Evolutionary conservation across 2,797 vertebrate genomes (phyloP).

Genomic region (Carapus acus): DNA sequence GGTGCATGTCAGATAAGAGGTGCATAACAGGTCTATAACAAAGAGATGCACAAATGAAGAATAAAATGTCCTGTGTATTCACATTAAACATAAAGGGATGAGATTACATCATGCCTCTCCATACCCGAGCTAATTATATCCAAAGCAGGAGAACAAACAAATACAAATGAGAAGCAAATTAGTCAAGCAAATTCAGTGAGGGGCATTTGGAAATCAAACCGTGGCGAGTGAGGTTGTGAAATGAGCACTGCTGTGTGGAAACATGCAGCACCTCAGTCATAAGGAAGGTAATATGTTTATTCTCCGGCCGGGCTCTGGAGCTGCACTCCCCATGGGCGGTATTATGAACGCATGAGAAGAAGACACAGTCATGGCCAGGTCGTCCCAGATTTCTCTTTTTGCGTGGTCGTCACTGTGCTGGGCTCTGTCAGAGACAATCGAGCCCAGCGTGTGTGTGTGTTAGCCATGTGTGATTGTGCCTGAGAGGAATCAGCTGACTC

Average conservation of each 20-base stretch:
- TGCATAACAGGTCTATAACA: background rate
- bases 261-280: background rate
- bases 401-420: constrained; percentile 38
- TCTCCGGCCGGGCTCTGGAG: constrained; percentile 11
- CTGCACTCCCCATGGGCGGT: constrained; percentile 50
- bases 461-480: constrained; percentile 41
- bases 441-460: constrained; percentile 40
- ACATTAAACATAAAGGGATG: background rate
- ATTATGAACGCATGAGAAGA: constrained; percentile 61
- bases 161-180: background rate
- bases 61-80: constrained; percentile 9
- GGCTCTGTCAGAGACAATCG: constrained; percentile 55
- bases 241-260: background rate
- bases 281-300: background rate
- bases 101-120: background rate
- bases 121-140: background rate
- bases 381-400: constrained; percentile 65
- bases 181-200: background rate
- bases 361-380: constrained; percentile 50
- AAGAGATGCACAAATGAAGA: background rate
- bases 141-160: background rate
- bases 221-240: background rate
- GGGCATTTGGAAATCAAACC: background rate
- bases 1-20: background rate
- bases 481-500: constrained; percentile 32